Evolutionary conservation across 1,140 invertebrate genomes (phyloP).

Genomic region (Zophobas morio): DNA sequence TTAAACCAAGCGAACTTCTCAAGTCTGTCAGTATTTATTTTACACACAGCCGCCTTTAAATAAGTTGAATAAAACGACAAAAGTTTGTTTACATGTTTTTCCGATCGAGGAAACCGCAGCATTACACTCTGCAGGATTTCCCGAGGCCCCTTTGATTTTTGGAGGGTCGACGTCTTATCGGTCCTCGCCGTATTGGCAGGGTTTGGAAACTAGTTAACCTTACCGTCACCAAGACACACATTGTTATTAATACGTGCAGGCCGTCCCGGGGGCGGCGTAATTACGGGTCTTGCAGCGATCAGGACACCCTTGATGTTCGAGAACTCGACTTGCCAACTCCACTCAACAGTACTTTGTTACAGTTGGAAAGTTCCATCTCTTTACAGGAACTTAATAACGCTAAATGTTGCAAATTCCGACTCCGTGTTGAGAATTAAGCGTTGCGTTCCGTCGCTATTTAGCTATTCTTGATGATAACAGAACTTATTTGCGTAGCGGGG

Average conservation of each 20-base stretch:
- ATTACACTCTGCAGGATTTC: no score
- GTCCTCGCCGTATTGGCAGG: conserved; percentile 1
- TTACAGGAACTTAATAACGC: conserved; percentile 47
- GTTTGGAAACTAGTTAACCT: conserved; percentile 39
- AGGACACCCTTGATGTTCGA: conserved; percentile 40
- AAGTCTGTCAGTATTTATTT: no score
- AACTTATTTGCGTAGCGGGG: conserved; percentile 36
- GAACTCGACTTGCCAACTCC: conserved; percentile 46
- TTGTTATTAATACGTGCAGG: conserved; percentile 38
- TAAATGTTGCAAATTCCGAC: conserved; percentile 45
- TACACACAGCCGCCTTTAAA: no score
- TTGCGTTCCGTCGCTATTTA: conserved; percentile 36
- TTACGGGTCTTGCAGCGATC: conserved; percentile 44
- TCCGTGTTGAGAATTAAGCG: conserved; percentile 34
- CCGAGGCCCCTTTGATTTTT: not conserved
- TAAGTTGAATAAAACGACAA: no score
- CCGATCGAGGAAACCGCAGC: no score
- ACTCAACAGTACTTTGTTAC: conserved; percentile 48
- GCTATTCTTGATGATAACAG: conserved; percentile 43
- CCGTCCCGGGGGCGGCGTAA: conserved; percentile 23
- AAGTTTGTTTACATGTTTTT: no score
- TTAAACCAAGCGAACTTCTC: no score
- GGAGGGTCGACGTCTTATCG: not conserved
- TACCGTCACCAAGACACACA: conserved; percentile 14
- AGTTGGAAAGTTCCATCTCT: conserved; percentile 48